phyloP scores from a whole-genome alignment of 2,113 vertebrate species.

The Carassius gibelio region DNA sequence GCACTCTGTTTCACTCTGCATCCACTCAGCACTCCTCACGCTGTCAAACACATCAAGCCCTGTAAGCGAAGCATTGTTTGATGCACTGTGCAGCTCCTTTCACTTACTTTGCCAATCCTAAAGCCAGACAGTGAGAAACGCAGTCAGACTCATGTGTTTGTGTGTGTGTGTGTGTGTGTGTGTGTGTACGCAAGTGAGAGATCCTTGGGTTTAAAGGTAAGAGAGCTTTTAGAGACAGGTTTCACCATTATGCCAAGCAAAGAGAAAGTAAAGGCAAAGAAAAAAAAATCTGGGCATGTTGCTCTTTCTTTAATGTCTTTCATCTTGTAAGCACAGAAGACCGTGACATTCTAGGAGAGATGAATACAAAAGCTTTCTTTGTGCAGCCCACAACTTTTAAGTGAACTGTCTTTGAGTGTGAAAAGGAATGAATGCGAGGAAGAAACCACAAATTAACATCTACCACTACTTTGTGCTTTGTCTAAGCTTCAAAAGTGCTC shows the following conservation, averaged over 20 bases:
- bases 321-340: not conserved
- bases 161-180: no score
- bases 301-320: not conserved
- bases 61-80: slow-evolving; percentile 23
- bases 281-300: slow-evolving; percentile 3
- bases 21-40: slow-evolving; percentile 35
- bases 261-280: not conserved
- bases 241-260: slow-evolving; percentile 39
- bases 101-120: slow-evolving; percentile 42
- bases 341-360: not conserved
- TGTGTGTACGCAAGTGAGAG: no score
- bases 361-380: slow-evolving; percentile 1
- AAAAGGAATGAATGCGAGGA: not conserved
- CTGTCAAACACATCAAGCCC: not conserved
- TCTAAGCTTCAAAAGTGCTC: not conserved
- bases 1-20: slow-evolving; percentile 28
- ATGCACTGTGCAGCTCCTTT: slow-evolving; percentile 24
- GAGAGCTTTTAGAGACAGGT: slow-evolving; percentile 40
- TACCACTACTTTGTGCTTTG: not conserved
- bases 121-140: slow-evolving; percentile 14
- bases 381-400: slow-evolving; percentile 25
- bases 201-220: not conserved
- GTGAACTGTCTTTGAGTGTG: not conserved
- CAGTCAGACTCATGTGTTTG: not conserved
- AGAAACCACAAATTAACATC: slow-evolving; percentile 25